phyloP scores from a whole-genome alignment of 2,797 vertebrate genomes.

The Acrossocheilus fasciatus region DNA sequence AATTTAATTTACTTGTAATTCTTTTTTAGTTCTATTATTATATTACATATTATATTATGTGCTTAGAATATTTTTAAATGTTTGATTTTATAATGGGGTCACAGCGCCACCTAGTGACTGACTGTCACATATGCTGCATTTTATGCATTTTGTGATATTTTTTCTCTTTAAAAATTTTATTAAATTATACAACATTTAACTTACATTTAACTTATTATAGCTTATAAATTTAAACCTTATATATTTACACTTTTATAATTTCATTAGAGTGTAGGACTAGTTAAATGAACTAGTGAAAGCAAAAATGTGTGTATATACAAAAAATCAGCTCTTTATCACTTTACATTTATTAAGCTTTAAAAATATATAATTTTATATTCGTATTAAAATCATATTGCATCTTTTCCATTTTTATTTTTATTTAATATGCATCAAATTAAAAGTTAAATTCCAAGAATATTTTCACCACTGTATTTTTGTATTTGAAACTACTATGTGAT shows the following conservation, averaged over 20 bases:
- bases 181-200: background rate
- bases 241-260: background rate
- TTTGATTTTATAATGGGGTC: conserved; percentile 9
- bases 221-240: background rate
- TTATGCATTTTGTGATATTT: background rate
- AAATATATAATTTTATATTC: no score
- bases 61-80: no score
- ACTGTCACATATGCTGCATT: background rate
- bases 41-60: no score
- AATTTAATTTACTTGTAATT: background rate
- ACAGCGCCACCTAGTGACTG: conserved; percentile 78
- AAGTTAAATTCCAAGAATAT: background rate
- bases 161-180: background rate
- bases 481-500: background rate
- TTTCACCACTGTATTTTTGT: background rate
- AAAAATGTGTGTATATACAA: background rate
- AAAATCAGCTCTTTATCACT: no score
- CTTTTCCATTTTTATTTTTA: background rate
- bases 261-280: background rate
- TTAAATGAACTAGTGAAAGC: background rate
- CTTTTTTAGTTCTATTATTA: background rate
- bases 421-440: background rate
- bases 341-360: no score
- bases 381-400: no score
- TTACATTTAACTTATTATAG: no score